Evolutionary conservation across 2,113 vertebrate genomes (phyloP), one percentile per base, ranked within the genome.

Genomic region (Murina feae): DNA sequence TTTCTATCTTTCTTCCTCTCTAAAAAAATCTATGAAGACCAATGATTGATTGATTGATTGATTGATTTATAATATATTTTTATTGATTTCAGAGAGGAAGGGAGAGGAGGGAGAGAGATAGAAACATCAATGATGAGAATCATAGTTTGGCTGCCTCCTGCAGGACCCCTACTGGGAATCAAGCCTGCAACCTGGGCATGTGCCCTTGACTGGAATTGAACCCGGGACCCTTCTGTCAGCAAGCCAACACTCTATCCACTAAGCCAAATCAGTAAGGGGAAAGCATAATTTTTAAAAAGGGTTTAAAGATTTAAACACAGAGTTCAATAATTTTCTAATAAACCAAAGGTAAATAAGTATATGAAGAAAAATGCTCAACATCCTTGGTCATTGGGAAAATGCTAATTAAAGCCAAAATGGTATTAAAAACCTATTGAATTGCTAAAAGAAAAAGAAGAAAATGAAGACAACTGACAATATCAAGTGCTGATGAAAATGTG

Each of bases 381-480:
- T 86, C 63, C 18, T 88, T 94, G 75, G n/a, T 92, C 28, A 53
- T n/a, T 68, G 72, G 58, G 49, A 44, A 94, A 55, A 80, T 83
- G 25, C 44, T 84, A 49, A 85, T 47, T 72, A 84, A 84, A 89
- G 55, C 32, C 47, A 58, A 32, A 78, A 9, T 68, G 42, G 18
- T 90, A 76, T 82, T 89, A 71, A 55, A 90, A 86, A 37, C 18
- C 47, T 75, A 88, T 35, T 96, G 93, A 68, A 95, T 69, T 37
- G 58, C 55, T 86, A 68, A 74, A 66, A 84, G 60, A 71, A 63
- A 80, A 80, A 79, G 10, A 49, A 10, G 65, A 37, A 60, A 23
- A 0, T 4, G 49, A 18, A 63, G 72, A 44, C 4, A 74, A 20
- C 42, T 53, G 53, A 82, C 37, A 44, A 28, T 85, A 69, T 28